A percentile compares a stretch with the other conserved stretches of the same genome.
Evolutionary conservation across 2,888 invertebrate genomes (phyloP).

Genomic region (Athripsodes cinereus): DNA sequence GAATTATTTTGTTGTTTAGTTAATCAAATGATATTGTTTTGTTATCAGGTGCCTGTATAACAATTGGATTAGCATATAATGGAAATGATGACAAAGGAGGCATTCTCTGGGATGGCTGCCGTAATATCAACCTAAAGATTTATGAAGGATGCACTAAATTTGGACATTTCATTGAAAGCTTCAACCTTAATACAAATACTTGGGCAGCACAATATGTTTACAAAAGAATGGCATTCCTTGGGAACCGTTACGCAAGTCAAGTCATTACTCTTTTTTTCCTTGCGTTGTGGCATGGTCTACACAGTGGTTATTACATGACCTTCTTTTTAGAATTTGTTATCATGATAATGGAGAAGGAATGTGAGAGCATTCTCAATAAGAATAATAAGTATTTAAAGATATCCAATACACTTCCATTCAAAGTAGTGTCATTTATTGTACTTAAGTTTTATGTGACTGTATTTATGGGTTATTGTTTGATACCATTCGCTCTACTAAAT

Average conservation of each 20-base stretch:
- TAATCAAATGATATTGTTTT: conserved; percentile 1
- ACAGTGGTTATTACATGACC: conserved; percentile 88
- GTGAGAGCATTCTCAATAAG: conserved; percentile 50
- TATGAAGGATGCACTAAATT: conserved; percentile 82
- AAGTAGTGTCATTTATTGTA: conserved; percentile 49
- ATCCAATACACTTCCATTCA: conserved; percentile 38
- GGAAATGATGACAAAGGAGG: conserved; percentile 55
- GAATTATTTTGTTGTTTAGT: neutral
- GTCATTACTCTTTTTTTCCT: conserved; percentile 76
- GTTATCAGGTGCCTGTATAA: conserved; percentile 45
- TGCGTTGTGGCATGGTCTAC: conserved; percentile 94
- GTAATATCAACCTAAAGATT: conserved; percentile 75
- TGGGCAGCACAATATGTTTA: conserved; percentile 94
- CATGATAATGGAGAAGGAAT: conserved; percentile 77
- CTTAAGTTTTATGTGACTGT: conserved; percentile 69
- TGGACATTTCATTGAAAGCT: conserved; percentile 82
- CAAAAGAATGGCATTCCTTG: conserved; percentile 87
- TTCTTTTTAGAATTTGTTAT: conserved; percentile 89
- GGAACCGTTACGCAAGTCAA: conserved; percentile 78
- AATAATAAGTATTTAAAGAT: conserved; percentile 45
- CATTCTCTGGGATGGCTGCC: conserved; percentile 78
- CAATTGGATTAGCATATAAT: conserved; percentile 78
- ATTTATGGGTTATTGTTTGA: conserved; percentile 78
- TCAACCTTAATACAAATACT: conserved; percentile 93
- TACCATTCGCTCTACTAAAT: conserved; percentile 67